Percentiles rank a stretch among this genome's conserved stretches.
These are phyloP conservation scores for Oxyruncus cristatus DNA, from an alignment of 2,113 vertebrate genomes.

Conservation along the genomic window DNA sequence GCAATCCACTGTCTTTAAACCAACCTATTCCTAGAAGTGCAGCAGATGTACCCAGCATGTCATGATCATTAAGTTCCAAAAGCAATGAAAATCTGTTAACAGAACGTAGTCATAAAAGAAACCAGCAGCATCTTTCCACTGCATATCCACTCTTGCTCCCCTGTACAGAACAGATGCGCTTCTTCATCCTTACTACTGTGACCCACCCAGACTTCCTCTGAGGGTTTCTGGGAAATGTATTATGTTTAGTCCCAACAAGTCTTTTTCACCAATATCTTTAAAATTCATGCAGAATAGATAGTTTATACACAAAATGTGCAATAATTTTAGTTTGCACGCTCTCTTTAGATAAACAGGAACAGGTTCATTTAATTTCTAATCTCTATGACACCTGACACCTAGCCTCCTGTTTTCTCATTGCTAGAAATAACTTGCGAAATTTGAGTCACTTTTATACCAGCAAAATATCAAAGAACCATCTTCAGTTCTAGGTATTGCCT, in stretches of 20 bases:
- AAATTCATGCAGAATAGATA: neutral
- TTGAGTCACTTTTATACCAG: neutral
- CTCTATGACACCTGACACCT: neutral
- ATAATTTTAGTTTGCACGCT: rapidly evolving
- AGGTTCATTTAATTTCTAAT: neutral
- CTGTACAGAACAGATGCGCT: rapidly evolving
- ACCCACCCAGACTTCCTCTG: too few species aligned
- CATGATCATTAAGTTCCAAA: neutral
- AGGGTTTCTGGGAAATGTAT: neutral
- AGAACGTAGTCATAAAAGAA: neutral
- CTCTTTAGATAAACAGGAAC: neutral
- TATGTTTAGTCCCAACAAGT: neutral
- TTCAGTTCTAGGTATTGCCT: neutral
- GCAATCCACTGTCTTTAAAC: neutral
- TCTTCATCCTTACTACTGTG: neutral
- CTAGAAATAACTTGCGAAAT: neutral
- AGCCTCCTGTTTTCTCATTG: neutral
- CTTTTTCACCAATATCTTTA: neutral
- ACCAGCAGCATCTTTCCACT: neutral
- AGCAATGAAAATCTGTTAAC: neutral
- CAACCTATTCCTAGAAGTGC: neutral
- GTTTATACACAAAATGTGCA: neutral
- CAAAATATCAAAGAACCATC: neutral
- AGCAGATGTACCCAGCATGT: neutral
- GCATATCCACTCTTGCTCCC: neutral